Evolutionary conservation across 30 jellyfish, hydroid and myxozoan species (phyloP).

Genomic region (Aurelia sp.): DNA sequence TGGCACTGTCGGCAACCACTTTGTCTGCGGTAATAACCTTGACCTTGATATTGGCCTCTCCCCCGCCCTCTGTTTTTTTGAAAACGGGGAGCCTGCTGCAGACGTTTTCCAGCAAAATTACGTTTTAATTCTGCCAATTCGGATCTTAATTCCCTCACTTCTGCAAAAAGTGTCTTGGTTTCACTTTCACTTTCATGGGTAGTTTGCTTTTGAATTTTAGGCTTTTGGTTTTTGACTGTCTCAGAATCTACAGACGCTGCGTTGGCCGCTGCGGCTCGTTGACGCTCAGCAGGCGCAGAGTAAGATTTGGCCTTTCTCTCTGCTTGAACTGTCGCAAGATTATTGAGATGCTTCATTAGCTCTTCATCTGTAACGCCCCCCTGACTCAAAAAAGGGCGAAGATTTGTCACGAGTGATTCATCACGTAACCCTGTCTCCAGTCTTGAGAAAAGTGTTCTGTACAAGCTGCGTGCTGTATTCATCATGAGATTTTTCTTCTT

Average conservation of each 20-base stretch:
- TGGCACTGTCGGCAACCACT: constrained; percentile 49
- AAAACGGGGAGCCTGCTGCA: constrained; percentile 39
- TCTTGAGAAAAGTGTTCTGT: constrained; percentile 45
- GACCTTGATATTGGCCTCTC: constrained; percentile 35
- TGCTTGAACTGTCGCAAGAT: constrained; percentile 41
- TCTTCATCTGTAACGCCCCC: constrained; percentile 59
- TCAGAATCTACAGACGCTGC: constrained; percentile 17
- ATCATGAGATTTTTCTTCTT: constrained; percentile 42
- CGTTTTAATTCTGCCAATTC: constrained; percentile 52
- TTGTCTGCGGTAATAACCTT: constrained; percentile 35
- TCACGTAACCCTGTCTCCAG: neutral
- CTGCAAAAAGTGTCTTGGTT: constrained; percentile 41
- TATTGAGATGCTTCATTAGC: constrained; percentile 28
- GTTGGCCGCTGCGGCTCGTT: constrained; percentile 44
- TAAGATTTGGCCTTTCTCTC: constrained; percentile 57
- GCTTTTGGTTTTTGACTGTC: constrained; percentile 18
- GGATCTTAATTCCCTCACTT: constrained; percentile 38
- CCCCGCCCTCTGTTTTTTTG: constrained; percentile 22
- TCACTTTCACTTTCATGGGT: constrained; percentile 6
- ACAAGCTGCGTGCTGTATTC: constrained; percentile 50
- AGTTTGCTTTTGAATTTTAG: constrained; percentile 8
- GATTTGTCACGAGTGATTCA: no score
- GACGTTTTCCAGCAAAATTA: constrained; percentile 15
- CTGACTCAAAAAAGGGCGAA: neutral
- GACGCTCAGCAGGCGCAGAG: constrained; percentile 58